These are phyloP conservation scores for Euura saliciscinereae DNA, from an alignment of 1,140 invertebrate genomes.

Conservation along the genomic window DNA sequence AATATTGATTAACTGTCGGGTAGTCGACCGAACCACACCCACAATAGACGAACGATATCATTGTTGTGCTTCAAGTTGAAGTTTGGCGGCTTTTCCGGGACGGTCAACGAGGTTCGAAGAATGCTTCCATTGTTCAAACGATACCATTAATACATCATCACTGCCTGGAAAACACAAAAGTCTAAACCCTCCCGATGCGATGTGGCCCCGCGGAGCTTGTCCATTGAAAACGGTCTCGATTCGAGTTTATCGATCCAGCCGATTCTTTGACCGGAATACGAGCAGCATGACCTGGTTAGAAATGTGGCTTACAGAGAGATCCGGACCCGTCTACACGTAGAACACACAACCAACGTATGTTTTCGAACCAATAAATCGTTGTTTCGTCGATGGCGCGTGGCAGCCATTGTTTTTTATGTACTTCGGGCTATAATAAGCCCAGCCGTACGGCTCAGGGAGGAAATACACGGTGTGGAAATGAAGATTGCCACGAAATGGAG, in stretches of 20 bases:
- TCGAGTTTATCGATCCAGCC: no score
- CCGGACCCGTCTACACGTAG: not conserved
- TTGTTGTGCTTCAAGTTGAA: not conserved
- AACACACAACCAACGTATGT: not conserved
- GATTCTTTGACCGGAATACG: no score
- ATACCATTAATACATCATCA: no score
- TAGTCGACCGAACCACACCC: not conserved
- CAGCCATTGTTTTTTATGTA: not conserved
- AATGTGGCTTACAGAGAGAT: not conserved
- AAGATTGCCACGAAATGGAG: not conserved
- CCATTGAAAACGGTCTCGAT: no score
- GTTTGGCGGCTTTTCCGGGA: not conserved
- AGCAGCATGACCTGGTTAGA: no score
- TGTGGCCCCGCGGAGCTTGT: no score
- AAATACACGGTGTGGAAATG: not conserved
- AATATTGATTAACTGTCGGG: not conserved
- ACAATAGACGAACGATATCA: not conserved
- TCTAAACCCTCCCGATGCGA: no score
- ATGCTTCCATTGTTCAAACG: no score
- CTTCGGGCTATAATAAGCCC: not conserved
- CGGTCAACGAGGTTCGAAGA: not conserved
- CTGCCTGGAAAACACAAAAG: no score
- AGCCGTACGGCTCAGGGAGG: not conserved
- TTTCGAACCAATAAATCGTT: constrained; percentile 5
- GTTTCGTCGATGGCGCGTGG: not conserved